These are phyloP conservation scores for Myiagra hebetior DNA, from an alignment of 2,113 vertebrate genomes.

Conservation along the genomic window DNA sequence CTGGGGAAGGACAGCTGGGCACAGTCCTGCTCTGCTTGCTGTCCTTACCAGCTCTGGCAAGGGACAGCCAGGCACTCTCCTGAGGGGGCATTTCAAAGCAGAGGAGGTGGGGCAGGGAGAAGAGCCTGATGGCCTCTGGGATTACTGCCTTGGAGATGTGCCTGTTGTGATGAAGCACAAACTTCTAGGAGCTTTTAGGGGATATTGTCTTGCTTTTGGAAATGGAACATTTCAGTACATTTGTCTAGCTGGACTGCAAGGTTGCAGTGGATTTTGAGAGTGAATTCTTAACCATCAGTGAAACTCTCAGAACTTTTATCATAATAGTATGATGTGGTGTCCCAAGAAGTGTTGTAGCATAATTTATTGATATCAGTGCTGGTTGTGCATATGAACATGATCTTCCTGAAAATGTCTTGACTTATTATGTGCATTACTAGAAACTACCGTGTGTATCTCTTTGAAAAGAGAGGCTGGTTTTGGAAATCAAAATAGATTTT, in stretches of 20 bases:
- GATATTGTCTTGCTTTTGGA: neutral
- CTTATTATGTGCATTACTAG: neutral
- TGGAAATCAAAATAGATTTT: conserved; percentile 4
- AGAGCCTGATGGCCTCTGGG: neutral
- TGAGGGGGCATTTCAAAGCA: neutral
- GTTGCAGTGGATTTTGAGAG: neutral
- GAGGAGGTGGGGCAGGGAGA: neutral
- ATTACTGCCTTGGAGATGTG: neutral
- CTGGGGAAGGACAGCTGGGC: neutral
- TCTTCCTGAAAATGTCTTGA: neutral
- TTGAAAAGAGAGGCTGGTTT: neutral
- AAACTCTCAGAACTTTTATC: neutral
- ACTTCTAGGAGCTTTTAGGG: neutral
- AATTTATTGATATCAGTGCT: neutral
- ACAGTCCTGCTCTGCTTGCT: neutral
- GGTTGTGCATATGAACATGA: neutral
- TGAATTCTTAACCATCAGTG: neutral
- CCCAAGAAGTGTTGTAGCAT: neutral
- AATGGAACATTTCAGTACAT: neutral
- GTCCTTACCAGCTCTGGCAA: neutral
- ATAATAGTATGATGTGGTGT: rapidly evolving
- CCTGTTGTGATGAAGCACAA: neutral
- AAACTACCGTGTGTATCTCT: neutral
- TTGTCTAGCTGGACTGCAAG: neutral
- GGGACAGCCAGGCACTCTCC: neutral